These are phyloP conservation scores for Petrolisthes manimaculis DNA, from an alignment of 2,888 invertebrate species.

Conservation along the genomic window DNA sequence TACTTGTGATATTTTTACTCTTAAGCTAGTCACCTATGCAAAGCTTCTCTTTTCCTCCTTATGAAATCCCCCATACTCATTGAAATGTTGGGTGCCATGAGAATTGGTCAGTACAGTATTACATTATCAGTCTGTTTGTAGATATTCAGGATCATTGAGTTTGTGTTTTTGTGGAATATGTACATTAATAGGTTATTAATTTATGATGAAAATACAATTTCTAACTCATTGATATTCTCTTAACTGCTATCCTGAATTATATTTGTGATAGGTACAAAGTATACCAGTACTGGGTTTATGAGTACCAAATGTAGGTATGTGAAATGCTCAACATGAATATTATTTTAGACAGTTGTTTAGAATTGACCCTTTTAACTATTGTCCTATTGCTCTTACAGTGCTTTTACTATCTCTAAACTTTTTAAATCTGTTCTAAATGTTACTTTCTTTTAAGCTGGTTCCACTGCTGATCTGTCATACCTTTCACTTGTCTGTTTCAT, in stretches of 20 bases:
- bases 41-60: not conserved
- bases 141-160: not conserved
- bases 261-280: too few relatives aligned
- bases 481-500: too few relatives aligned
- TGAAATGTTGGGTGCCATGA: not conserved
- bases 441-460: too few relatives aligned
- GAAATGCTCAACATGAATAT: too few relatives aligned
- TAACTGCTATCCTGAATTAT: not conserved
- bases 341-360: too few relatives aligned
- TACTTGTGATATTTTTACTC: not conserved
- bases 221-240: not conserved
- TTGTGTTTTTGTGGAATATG: not conserved
- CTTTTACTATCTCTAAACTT: too few relatives aligned
- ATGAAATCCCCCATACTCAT: not conserved
- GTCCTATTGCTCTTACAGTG: too few relatives aligned
- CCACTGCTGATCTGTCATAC: too few relatives aligned
- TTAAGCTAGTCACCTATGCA: not conserved
- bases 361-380: too few relatives aligned
- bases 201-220: not conserved
- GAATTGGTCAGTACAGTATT: not conserved
- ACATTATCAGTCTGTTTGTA: not conserved
- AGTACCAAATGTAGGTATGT: too few relatives aligned
- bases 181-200: not conserved
- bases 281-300: too few relatives aligned
- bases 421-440: too few relatives aligned